phyloP scores from a whole-genome alignment of 2,888 invertebrate species.

The Pterostichus niger region DNA sequence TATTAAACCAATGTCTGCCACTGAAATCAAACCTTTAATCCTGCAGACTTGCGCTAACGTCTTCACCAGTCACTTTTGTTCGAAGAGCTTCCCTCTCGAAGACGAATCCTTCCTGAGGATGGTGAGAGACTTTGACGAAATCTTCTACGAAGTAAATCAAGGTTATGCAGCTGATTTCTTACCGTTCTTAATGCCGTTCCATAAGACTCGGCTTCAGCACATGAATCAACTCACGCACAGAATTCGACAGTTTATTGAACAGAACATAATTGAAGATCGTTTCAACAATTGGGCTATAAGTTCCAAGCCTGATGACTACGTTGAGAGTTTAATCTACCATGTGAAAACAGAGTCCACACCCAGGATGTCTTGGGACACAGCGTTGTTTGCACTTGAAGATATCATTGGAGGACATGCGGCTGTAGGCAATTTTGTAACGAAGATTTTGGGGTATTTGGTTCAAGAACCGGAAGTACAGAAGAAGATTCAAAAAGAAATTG shows the following conservation, averaged over 20 bases:
- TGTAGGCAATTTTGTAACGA: slow-evolving; percentile 81
- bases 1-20: slow-evolving; percentile 70
- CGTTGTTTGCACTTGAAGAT: slow-evolving; percentile 78
- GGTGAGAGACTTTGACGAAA: slow-evolving; percentile 81
- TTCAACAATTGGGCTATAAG: slow-evolving; percentile 72
- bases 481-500: slow-evolving; percentile 80
- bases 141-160: slow-evolving; percentile 85
- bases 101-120: slow-evolving; percentile 78
- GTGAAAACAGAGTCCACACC: slow-evolving; percentile 75
- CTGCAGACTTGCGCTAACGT: slow-evolving; percentile 81
- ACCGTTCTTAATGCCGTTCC: slow-evolving; percentile 81
- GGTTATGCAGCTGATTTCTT: slow-evolving; percentile 84
- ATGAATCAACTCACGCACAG: slow-evolving; percentile 78
- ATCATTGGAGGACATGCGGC: slow-evolving; percentile 82
- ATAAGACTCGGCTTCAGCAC: slow-evolving; percentile 77
- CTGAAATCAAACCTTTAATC: slow-evolving; percentile 77
- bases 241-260: slow-evolving; percentile 79
- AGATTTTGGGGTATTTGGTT: slow-evolving; percentile 80
- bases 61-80: slow-evolving; percentile 82
- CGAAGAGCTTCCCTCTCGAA: slow-evolving; percentile 77
- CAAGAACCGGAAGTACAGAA: slow-evolving; percentile 79
- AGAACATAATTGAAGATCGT: slow-evolving; percentile 78
- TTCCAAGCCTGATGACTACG: slow-evolving; percentile 78
- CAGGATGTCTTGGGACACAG: slow-evolving; percentile 78
- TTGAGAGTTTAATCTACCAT: slow-evolving; percentile 80